Evolutionary conservation across 1,140 invertebrate genomes (phyloP), one percentile per base, ranked within the genome.

Genomic region (Drosophila equinoxialis): DNA sequence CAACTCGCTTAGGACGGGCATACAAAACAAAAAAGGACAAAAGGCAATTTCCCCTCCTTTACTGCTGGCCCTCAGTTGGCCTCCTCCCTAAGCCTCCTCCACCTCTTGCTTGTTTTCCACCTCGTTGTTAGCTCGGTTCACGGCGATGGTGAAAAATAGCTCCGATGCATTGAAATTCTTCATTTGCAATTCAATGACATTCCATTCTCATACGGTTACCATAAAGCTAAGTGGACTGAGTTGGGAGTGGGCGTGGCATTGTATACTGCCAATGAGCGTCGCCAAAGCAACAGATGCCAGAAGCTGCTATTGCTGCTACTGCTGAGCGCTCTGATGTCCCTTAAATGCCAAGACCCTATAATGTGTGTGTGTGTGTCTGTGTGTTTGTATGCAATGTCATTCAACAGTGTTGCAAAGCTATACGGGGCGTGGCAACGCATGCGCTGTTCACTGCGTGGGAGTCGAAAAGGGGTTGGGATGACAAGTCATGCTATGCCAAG

Each of bases 161-260:
- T 84, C 85, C 85, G 75, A 80, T 74, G 68, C 81, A 84, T 80
- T 89, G 85, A 89, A 89, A 89, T 89, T 80, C 84, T 81, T 90
- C 81, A 89, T 89, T 79, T 89, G 54, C 84, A 84, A 89, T 89
- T 89, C 81, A 89, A 89, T 90, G 74, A 84, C 77, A 89, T 89
- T 89, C 80, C 84, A 30, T 84, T 75, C 80, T 35, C 39, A 51
- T 51, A 23, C 17, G 45, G 45, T 17, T 48, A 20, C 17, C 17
- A 7, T 4, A 48, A 48, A 20, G 8, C 14, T 14, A 6, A 23
- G 20, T 69, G 57, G 57, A 13, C 37, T 39, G 37, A 20, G 20
- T 23, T 10, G 64, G 45, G n/a, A 8, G 54, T 51, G 69, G 84
- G 84, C 84, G 84, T 89, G 84, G 65, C 74, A 60, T 59, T 51